Base-by-base conservation (phyloP, 2,888 invertebrate species). In the Epinotia brunnichana region DNA sequence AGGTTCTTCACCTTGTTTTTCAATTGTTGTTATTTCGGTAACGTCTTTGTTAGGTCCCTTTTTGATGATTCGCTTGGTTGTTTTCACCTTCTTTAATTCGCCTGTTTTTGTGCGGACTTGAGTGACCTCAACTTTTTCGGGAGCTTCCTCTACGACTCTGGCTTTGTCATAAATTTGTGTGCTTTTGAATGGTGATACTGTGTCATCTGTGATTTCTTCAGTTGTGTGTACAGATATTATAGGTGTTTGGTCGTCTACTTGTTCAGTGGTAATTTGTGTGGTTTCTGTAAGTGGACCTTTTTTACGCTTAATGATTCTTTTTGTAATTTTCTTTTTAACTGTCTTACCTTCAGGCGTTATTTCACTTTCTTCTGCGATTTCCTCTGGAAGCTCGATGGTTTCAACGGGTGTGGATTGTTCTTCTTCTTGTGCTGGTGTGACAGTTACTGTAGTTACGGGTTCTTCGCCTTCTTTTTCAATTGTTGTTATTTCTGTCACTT, bases 11-110 rank as follows among this genome's bases (percentile, higher is more conserved):
- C 86, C 87, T 2, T 90, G 88, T 68, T 88, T 86, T 74, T 91
- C 85, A 17, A 90, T 82, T 5, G 93, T 94, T 2, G 89, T 84
- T n/a, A 90, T 90, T 79, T 90, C 91, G 1, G 94, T 92, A 10
- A 90, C 83, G 77, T 93, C 92, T 74, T 89, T 82, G 64, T 92
- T 91, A 0, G 82, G 81, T 1, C 90, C 94, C 64, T 86, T 91
- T 76, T 89, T 94, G 1, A 93, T 88, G 3, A 88, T 85, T 0
- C 91, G 91, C 74, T 88, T 94, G 3, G 90, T 92, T 0, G 85
- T 86, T 3, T 83, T 86, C 60, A 86, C 86, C 72, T 83, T 83
- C 39, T 85, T 85, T 1, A 84, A 76, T 68, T 85, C 86, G 2
- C 86, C 87, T 72, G 83, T 80, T 60, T 85, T 77, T 0, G 90